A percentile compares a stretch with the other conserved stretches of the same genome.
phyloP scores from a whole-genome alignment of 64 coral and sea anemone species.

The Platygyra sinensis region DNA sequence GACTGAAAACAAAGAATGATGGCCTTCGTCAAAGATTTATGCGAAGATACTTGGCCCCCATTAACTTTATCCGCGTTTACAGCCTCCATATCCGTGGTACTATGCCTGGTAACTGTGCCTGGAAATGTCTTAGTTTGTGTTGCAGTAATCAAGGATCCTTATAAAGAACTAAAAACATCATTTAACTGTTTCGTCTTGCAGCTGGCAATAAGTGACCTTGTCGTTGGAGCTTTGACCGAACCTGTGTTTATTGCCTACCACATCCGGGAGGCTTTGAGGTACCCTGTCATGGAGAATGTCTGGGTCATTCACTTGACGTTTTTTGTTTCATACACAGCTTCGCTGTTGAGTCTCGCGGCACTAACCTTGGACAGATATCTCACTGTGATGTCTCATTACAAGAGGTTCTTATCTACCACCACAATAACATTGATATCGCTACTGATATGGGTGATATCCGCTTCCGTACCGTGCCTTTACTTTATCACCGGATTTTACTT shows the following conservation, averaged over 20 bases:
- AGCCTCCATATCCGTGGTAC: constrained; percentile 50
- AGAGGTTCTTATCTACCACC: constrained; percentile 51
- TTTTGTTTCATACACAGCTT: constrained; percentile 72
- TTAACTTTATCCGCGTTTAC: constrained; percentile 71
- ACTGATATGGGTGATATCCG: constrained; percentile 71
- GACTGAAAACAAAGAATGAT: constrained; percentile 1
- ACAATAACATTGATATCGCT: constrained; percentile 59
- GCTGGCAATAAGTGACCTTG: constrained; percentile 75
- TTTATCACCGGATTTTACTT: constrained; percentile 72
- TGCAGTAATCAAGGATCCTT: constrained; percentile 73
- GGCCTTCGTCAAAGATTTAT: constrained; percentile 61
- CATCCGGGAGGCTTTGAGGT: constrained; percentile 71
- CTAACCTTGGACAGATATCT: constrained; percentile 85
- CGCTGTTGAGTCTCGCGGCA: constrained; percentile 75
- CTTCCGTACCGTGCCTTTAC: constrained; percentile 62
- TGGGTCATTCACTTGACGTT: constrained; percentile 75
- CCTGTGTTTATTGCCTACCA: constrained; percentile 79
- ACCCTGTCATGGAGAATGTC: constrained; percentile 55
- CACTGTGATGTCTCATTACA: constrained; percentile 71
- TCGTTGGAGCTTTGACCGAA: constrained; percentile 74
- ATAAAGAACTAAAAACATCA: constrained; percentile 71
- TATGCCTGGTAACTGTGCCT: constrained; percentile 79
- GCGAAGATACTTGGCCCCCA: constrained; percentile 67
- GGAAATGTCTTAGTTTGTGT: constrained; percentile 86
- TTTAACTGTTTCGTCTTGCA: constrained; percentile 91